Base-by-base conservation (phyloP, 2,113 vertebrate species). In the Calidris pugnax region DNA sequence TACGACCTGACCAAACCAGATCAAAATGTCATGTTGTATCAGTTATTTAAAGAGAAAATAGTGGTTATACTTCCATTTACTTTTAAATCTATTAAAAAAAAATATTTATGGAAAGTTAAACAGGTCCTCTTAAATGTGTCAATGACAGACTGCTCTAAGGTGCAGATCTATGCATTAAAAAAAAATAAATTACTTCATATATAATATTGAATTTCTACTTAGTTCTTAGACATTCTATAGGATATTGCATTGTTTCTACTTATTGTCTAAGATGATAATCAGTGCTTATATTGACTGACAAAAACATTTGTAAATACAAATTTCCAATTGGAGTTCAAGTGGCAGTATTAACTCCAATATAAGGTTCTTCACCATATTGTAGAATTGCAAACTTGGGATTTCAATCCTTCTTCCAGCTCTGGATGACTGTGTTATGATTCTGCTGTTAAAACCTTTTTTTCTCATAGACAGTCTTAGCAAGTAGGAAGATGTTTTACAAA, bases 1-100 rank as follows among this genome's bases (percentile, higher is more conserved):
- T 79, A 32, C 87, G 79, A 92, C 69, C 81, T 89, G 62, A 94
- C 23, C 47, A 94, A 95, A 90, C 14, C 72, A 95, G 78, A 89
- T 88, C 45, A 93, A 93, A 93, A 91, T 72, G 27, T 69, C 84
- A 90, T 55, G 12, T 59, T 81, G 10, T 57, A 79, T 93, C 77
- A 47, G 22, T 59, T 87, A 68, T 64, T 64, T 87, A 80, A 93
- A 67, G 57, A 75, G 9, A 75, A 59, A 84, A 59, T 79, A 12
- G 3, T 20, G 24, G 9, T 8, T 73, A 22, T 76, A 60, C 7
- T 51, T 80, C 87, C 57, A 87, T 79, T 87, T 53, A 7, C 5
- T 71, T 83, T 71, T 45, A 37, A 66, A 48, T 43, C 8, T 85
- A 39, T 68, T 64, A 0, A 37, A 62, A 68, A 68, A 55, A 55